phyloP scores from a whole-genome alignment of 1,140 invertebrate genomes.

The Limonius californicus region DNA sequence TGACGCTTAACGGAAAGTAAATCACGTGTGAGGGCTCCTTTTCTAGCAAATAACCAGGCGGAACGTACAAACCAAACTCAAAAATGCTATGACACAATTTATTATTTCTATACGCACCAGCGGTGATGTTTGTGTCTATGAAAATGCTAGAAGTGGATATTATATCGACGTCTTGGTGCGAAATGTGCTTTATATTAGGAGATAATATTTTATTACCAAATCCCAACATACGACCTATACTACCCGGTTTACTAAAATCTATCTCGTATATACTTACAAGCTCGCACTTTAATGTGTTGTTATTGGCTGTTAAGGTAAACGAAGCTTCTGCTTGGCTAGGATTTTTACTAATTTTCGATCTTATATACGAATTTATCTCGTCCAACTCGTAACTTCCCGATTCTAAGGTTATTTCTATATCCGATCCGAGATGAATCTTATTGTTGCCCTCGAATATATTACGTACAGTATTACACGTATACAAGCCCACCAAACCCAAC shows the following conservation, averaged over 20 bases:
- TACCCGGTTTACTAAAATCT: neutral
- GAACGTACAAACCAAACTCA: neutral
- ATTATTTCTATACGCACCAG: neutral
- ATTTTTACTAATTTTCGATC: neutral
- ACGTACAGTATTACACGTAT: constrained; percentile 43
- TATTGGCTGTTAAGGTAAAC: neutral
- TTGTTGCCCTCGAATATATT: constrained; percentile 42
- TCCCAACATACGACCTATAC: neutral
- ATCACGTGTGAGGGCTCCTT: neutral
- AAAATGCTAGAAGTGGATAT: neutral
- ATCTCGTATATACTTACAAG: neutral
- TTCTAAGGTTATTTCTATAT: constrained; percentile 38
- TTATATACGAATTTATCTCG: neutral
- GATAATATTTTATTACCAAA: neutral
- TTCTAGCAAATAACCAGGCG: neutral
- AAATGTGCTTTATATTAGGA: neutral
- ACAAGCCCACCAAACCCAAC: constrained; percentile 38
- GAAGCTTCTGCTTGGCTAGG: too few species aligned
- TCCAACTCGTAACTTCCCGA: constrained; percentile 43
- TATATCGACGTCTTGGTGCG: neutral
- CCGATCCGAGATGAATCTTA: constrained; percentile 39
- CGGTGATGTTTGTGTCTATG: neutral
- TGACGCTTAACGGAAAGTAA: neutral
- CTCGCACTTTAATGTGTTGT: neutral
- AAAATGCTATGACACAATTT: neutral